Conservation (phyloP, 2,797 vertebrate species). For the Gymnoscopelus microlampas region DNA sequence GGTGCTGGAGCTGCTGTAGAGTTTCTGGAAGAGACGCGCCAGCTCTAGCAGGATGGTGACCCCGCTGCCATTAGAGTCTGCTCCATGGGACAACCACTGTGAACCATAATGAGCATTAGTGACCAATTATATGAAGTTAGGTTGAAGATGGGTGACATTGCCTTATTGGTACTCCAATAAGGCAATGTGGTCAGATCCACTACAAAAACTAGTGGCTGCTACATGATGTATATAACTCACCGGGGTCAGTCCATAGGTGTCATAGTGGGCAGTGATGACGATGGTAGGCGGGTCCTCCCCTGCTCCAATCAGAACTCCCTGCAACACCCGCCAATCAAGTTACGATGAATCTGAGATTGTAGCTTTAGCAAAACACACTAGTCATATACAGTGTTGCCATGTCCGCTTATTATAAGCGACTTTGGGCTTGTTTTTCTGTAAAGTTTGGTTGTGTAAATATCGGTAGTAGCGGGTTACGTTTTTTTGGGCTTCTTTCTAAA, state of each 20-base stretch:
- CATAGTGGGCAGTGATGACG: slow-evolving; percentile 84
- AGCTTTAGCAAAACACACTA: no score
- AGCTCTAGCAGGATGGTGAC: slow-evolving; percentile 83
- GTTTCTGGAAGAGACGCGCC: slow-evolving; percentile 80
- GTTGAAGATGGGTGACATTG: no score
- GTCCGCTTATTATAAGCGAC: no score
- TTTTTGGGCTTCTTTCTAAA: no score
- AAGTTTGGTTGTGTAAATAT: no score
- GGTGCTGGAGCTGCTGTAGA: slow-evolving; percentile 76
- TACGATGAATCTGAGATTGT: neutral
- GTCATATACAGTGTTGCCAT: no score
- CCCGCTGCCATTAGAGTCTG: slow-evolving; percentile 86
- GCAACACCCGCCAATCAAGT: slow-evolving; percentile 28
- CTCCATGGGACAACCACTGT: slow-evolving; percentile 85
- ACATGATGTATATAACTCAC: slow-evolving; percentile 69
- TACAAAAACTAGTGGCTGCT: neutral
- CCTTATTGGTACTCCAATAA: no score
- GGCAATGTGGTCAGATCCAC: neutral
- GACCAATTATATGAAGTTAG: no score
- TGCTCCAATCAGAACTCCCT: slow-evolving; percentile 82
- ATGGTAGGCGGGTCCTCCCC: slow-evolving; percentile 81
- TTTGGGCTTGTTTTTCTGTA: no score
- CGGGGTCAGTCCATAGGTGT: slow-evolving; percentile 83
- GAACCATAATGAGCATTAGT: neutral
- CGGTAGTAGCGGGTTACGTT: no score